Evolutionary conservation across 2,113 vertebrate species (phyloP).

Genomic region (Mormoops blainvillei): DNA sequence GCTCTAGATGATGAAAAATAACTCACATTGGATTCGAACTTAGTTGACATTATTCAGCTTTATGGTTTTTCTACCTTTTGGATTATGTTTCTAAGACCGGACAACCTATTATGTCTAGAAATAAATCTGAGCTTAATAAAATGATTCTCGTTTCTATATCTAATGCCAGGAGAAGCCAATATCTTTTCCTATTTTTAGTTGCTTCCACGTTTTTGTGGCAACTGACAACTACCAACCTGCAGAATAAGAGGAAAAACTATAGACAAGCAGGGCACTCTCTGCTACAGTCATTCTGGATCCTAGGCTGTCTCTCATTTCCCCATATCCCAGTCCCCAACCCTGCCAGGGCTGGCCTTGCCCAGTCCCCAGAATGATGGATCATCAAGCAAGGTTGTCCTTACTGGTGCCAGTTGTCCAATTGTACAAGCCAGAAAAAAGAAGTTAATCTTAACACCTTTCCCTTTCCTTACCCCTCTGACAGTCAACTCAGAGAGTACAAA

Average conservation of each 20-base stretch:
- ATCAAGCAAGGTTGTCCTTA: background rate
- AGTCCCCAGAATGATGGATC: background rate
- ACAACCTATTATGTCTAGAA: background rate
- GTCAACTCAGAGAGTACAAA: background rate
- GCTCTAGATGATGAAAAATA: background rate
- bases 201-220: background rate
- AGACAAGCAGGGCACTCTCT: background rate
- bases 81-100: background rate
- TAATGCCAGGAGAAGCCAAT: background rate
- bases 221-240: background rate
- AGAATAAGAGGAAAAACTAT: background rate
- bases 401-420: background rate
- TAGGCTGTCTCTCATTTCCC: background rate
- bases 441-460: background rate
- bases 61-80: background rate
- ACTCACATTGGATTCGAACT: conserved; percentile 5
- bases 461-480: background rate
- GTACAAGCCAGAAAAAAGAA: background rate
- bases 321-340: background rate
- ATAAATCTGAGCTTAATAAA: conserved; percentile 14
- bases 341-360: background rate
- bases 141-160: background rate
- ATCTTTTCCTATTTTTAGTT: conserved; percentile 7
- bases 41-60: conserved; percentile 21
- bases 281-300: background rate